Evolutionary conservation across 2,888 invertebrate genomes (phyloP), one percentile per base, ranked within the genome.

Genomic region (Caenorhabditis drosophilae): DNA sequence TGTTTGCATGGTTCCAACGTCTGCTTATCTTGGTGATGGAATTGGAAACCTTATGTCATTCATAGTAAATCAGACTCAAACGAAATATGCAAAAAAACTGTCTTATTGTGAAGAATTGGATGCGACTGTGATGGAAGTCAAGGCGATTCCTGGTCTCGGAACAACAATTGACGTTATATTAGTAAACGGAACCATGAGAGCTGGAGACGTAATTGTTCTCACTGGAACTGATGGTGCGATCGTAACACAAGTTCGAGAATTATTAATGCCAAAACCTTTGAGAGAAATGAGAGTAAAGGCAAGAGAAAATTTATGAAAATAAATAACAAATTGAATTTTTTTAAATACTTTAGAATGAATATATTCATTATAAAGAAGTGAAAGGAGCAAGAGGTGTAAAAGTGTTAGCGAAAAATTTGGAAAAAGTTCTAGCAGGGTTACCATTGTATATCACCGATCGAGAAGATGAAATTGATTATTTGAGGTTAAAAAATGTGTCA

Each of bases 191-290:
- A 60, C 89, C n/a, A 86, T 99, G 34, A 88, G 88, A 46, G 95
- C 95, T 85, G 93, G 95, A 1, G 94, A 97, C 80, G 93, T 93
- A 0, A 90, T 96, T 87, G 89, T 98, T 26, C 86, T 98, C 56
- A 96, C 97, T 1, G 98, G 98, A 42, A 94, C 95, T 0, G 98
- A 99, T 82, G 98, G 98, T 1, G 94, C 98, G 0, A 94, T 99
- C 71, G 92, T 93, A 26, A 97, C 98, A 0, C 94, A 94, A 85
- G 93, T 99, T 71, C 89, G 97, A 45, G 96, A 95, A 0, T 87
- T 99, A 26, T 88, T 98, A 26, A 95, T 96, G 92, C 98, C 98
- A 2, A 93, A 96, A 83, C 97, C 98, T 0, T 89, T 99, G 89
- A 93, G 92, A 85, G 98, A 99, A 85, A 87, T 98, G 45, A 87